Percentiles rank a stretch among this genome's conserved stretches.
Evolutionary conservation across 2,888 invertebrate species (phyloP).

Genomic region (Patella pellucida): DNA sequence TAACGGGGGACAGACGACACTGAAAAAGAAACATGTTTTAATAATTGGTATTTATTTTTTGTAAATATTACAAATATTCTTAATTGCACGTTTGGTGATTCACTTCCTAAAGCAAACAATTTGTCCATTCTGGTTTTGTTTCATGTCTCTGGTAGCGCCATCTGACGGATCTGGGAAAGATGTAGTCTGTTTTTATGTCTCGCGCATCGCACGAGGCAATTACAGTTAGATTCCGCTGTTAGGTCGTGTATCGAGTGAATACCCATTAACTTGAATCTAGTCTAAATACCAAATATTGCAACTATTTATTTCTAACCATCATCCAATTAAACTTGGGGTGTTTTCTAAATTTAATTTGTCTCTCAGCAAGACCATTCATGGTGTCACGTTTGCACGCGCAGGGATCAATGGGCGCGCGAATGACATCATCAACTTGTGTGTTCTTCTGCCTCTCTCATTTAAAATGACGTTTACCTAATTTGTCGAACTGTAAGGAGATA

Average conservation of each 20-base stretch:
- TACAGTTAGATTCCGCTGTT: slow-evolving; percentile 5
- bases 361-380: slow-evolving; percentile 15
- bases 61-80: slow-evolving; percentile 1
- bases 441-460: slow-evolving; percentile 19
- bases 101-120: background rate
- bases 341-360: slow-evolving; percentile 28
- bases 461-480: slow-evolving; percentile 13
- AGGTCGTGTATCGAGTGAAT: slow-evolving; percentile 7
- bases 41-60: slow-evolving; percentile 9
- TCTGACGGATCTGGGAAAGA: slow-evolving; percentile 4
- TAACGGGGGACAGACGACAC: background rate
- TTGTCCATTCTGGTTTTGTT: background rate
- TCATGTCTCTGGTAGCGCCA: background rate
- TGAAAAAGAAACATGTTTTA: slow-evolving; percentile 4
- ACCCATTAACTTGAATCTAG: background rate
- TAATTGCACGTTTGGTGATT: slow-evolving; percentile 5
- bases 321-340: slow-evolving; percentile 25
- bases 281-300: slow-evolving; percentile 9
- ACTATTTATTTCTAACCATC: slow-evolving; percentile 20
- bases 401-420: slow-evolving; percentile 15
- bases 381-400: slow-evolving; percentile 26
- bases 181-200: slow-evolving; percentile 1
- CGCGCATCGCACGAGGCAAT: slow-evolving; percentile 7
- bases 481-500: background rate
- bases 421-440: slow-evolving; percentile 21